phyloP scores from a whole-genome alignment of 2,113 vertebrate genomes.

The Thalassoma bifasciatum region DNA sequence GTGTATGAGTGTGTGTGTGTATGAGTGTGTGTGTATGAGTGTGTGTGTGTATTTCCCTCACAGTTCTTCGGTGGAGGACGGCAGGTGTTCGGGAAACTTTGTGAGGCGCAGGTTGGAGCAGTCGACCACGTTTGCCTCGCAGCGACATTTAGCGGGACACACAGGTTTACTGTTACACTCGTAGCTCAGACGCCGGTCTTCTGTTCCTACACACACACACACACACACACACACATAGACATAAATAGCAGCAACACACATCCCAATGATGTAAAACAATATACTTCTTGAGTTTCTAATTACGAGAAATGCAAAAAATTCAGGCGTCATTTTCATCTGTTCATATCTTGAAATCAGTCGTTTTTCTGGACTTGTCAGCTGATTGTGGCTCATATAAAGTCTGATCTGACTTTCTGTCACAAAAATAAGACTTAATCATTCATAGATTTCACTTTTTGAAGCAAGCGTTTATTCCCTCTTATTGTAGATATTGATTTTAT shows the following conservation, averaged over 20 bases:
- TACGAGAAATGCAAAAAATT: too few species aligned
- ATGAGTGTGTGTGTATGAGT: slow-evolving; percentile 2
- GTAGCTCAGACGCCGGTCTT: slow-evolving; percentile 90
- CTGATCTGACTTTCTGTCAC: too few species aligned
- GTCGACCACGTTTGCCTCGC: slow-evolving; percentile 92
- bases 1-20: background rate
- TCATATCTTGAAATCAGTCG: too few species aligned
- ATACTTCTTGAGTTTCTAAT: too few species aligned
- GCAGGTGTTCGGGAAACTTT: slow-evolving; percentile 94
- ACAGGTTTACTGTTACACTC: slow-evolving; percentile 93
- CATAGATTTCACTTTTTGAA: too few species aligned
- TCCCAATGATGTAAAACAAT: too few species aligned
- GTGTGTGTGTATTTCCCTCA: slow-evolving; percentile 69
- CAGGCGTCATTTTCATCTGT: too few species aligned
- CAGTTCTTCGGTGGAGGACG: slow-evolving; percentile 91
- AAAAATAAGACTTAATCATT: too few species aligned
- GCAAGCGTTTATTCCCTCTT: too few species aligned
- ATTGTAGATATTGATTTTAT: too few species aligned
- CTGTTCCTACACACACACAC: slow-evolving; percentile 83
- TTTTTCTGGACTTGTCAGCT: too few species aligned
- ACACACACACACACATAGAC: background rate
- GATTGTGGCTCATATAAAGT: too few species aligned
- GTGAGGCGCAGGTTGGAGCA: slow-evolving; percentile 94
- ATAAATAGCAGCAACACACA: background rate
- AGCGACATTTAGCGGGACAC: slow-evolving; percentile 96